phyloP scores from a whole-genome alignment of 2,888 invertebrate genomes.

The Ornithoptera priamus region DNA sequence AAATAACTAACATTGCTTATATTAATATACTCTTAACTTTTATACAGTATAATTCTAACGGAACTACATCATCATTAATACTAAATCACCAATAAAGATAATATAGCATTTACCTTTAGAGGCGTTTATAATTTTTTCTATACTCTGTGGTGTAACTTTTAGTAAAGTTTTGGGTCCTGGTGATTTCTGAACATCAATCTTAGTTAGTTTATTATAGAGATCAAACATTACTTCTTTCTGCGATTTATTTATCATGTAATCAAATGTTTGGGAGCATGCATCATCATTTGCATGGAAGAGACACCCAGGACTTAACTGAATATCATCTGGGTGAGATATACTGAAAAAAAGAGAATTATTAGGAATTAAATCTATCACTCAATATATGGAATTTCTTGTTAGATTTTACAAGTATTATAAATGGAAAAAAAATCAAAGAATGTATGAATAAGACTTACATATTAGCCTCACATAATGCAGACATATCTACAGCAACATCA shows the following conservation, averaged over 20 bases:
- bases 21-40: too few species aligned
- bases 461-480: conserved; percentile 77
- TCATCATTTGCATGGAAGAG: conserved; percentile 65
- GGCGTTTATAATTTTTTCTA: conserved; percentile 69
- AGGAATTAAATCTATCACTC: neutral
- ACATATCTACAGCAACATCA: conserved; percentile 84
- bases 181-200: conserved; percentile 67
- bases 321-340: conserved; percentile 55
- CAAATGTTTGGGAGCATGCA: conserved; percentile 62
- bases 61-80: neutral
- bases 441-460: conserved; percentile 51
- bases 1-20: too few species aligned
- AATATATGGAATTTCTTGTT: too few species aligned
- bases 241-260: conserved; percentile 74
- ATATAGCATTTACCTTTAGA: conserved; percentile 55
- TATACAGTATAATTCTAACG: too few species aligned
- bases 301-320: conserved; percentile 66
- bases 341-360: conserved; percentile 41
- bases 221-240: conserved; percentile 77
- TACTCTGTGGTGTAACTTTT: conserved; percentile 72
- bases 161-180: conserved; percentile 64
- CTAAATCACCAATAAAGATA: neutral
- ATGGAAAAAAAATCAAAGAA: neutral
- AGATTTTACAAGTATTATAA: too few species aligned
- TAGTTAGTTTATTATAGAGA: conserved; percentile 70